phyloP scores from a whole-genome alignment of 2,888 invertebrate genomes.

The Lithosia quadra region DNA sequence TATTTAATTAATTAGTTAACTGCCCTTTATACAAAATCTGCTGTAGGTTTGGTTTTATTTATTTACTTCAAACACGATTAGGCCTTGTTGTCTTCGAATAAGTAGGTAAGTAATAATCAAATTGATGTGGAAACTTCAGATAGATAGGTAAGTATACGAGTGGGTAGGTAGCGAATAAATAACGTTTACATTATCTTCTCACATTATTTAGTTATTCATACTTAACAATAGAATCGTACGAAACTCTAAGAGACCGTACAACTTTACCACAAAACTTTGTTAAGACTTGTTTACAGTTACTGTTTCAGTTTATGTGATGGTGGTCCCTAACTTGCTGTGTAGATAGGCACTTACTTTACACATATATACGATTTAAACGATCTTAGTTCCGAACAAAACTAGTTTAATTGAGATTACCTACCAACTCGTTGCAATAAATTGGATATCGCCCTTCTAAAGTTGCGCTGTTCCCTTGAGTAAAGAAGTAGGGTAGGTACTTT shows the following conservation, averaged over 20 bases:
- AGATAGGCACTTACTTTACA: constrained; percentile 57
- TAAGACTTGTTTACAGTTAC: constrained; percentile 80
- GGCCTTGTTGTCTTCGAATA: too few species aligned
- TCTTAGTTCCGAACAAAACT: constrained; percentile 65
- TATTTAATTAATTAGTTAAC: too few species aligned
- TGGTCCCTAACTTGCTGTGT: constrained; percentile 68
- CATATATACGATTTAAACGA: constrained; percentile 69
- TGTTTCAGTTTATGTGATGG: constrained; percentile 78
- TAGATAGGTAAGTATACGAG: too few species aligned
- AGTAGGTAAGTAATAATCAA: not conserved
- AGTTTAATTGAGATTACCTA: constrained; percentile 61
- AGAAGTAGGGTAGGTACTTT: constrained; percentile 18
- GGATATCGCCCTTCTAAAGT: constrained; percentile 35
- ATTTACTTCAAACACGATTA: too few species aligned
- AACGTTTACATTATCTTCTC: constrained; percentile 55
- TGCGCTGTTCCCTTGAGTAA: constrained; percentile 29
- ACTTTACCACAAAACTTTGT: constrained; percentile 81
- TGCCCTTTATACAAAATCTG: too few species aligned
- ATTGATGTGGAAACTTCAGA: not conserved
- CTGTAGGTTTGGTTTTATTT: too few species aligned
- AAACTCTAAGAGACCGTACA: constrained; percentile 72
- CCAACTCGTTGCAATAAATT: constrained; percentile 49
- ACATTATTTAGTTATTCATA: constrained; percentile 63
- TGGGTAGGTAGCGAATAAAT: constrained; percentile 45
- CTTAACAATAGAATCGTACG: constrained; percentile 68